Base-by-base conservation (phyloP, 2,797 vertebrate species). In the Alcedo quadribrachys region DNA sequence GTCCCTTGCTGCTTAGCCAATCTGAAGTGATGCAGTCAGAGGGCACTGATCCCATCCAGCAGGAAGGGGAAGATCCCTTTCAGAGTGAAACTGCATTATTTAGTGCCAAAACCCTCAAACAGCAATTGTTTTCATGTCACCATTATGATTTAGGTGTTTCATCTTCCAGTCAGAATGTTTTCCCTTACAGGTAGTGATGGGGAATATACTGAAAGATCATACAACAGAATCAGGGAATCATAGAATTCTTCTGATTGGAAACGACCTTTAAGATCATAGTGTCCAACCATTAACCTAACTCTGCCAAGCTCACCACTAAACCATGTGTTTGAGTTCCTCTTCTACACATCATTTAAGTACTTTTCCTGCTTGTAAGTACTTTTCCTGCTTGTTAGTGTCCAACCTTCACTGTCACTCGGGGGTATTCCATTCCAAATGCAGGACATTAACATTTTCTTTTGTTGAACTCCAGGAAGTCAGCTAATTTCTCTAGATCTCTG, bases 71-170 rank as follows among this genome's bases (percentile, higher is more conserved):
- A 70, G 18, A 3, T 86, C 28, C 12, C 11, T 46, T 69, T 62
- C 46, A 48, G 20, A 15, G 16, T 69, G 69, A 80, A 87, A 63
- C 35, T 70, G 15, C 40, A 25, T 61, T 76, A 57, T 10, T 4
- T 8, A 27, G 5, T 54, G 45, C 25, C 43, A 75, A 75, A 61
- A 60, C 9, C 13, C 42, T 51, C 71, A 61, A 91, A 27, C 2
- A 25, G 5, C 33, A 89, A 74, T 81, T 85, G 82, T 67, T 95
- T 85, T 60, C 46, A 24, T 65, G 58, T 46, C 5, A n/a, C 8
- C 11, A 33, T 19, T 66, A 25, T 8, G 82, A 61, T 76, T 89
- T 62, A 90, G 22, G 62, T 81, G 33, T 79, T 96, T 85, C 18
- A 50, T 57, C 4, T 87, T 86, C 35, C 3, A 55, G 32, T 30